A percentile compares a stretch with the other conserved stretches of the same genome.
These are phyloP conservation scores for Sipha flava DNA, from an alignment of 1,140 invertebrate genomes.

Conservation along the genomic window DNA sequence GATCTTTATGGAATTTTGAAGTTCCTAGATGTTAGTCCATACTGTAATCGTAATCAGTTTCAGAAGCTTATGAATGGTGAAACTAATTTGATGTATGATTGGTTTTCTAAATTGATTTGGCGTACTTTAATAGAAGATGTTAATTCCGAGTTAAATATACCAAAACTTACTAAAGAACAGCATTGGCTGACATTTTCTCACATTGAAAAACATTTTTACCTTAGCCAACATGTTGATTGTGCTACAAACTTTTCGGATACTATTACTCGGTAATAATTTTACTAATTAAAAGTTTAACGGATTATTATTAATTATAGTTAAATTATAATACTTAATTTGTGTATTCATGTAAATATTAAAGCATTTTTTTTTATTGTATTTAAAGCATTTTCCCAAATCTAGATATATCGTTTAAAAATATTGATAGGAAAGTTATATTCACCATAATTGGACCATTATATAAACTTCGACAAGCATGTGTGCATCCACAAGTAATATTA, in stretches of 20 bases:
- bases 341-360: neutral
- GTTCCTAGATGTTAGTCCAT: slow-evolving; percentile 58
- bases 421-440: neutral
- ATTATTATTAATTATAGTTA: neutral
- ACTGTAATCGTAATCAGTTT: slow-evolving; percentile 36
- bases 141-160: slow-evolving; percentile 47
- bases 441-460: slow-evolving; percentile 56
- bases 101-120: slow-evolving; percentile 51
- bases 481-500: slow-evolving; percentile 53
- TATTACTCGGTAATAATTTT: slow-evolving; percentile 34
- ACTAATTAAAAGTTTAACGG: neutral
- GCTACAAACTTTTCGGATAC: slow-evolving; percentile 40
- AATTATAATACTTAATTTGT: neutral
- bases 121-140: slow-evolving; percentile 59
- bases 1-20: slow-evolving; percentile 63
- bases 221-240: slow-evolving; percentile 45
- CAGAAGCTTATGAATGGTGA: slow-evolving; percentile 40
- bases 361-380: neutral
- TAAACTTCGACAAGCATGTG: slow-evolving; percentile 61
- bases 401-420: slow-evolving; percentile 6
- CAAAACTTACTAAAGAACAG: slow-evolving; percentile 44
- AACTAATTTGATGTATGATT: slow-evolving; percentile 36
- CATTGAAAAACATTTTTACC: slow-evolving; percentile 50
- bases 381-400: slow-evolving; percentile 6
- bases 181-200: slow-evolving; percentile 48